Conservation (phyloP, 2,113 vertebrate genomes). For the Amphiprion percula region DNA sequence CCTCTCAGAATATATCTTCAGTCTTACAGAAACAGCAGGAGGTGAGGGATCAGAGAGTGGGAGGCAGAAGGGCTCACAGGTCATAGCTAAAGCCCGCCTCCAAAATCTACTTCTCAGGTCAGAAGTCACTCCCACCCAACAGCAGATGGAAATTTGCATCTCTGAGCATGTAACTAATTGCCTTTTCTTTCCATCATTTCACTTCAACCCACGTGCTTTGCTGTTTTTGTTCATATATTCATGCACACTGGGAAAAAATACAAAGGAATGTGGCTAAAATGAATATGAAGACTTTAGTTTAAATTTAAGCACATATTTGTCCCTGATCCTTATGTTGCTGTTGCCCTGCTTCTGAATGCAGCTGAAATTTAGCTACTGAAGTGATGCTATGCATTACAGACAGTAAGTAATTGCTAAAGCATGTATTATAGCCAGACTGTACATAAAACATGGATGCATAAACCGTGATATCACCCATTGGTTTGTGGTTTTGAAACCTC, state of each 20-base stretch:
- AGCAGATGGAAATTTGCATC: constrained; percentile 1
- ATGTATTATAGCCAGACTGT: too few relatives aligned
- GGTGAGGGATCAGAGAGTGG: constrained; percentile 48
- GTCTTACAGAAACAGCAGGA: constrained; percentile 34
- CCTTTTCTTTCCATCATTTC: constrained; percentile 2
- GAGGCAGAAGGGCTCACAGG: constrained; percentile 48
- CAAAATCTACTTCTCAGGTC: constrained; percentile 46
- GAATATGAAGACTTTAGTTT: not conserved
- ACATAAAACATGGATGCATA: too few relatives aligned
- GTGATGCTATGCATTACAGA: not conserved
- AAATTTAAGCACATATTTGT: constrained; percentile 3
- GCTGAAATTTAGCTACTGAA: constrained; percentile 2
- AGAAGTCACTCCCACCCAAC: constrained; percentile 27
- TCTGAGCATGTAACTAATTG: constrained; percentile 19
- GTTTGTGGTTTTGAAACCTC: too few relatives aligned
- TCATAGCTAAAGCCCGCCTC: constrained; percentile 42
- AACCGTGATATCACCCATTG: too few relatives aligned
- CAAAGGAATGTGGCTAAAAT: not conserved
- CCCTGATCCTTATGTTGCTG: not conserved
- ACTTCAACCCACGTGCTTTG: constrained; percentile 1
- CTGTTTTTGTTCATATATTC: not conserved
- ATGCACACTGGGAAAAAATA: not conserved
- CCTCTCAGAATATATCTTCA: not conserved
- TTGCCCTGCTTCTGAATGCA: not conserved
- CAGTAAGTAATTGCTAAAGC: not conserved